Percentiles rank a stretch among this genome's conserved stretches.
These are phyloP conservation scores for Idris sp. DNA, from an alignment of 1,140 invertebrate genomes.

Conservation along the genomic window DNA sequence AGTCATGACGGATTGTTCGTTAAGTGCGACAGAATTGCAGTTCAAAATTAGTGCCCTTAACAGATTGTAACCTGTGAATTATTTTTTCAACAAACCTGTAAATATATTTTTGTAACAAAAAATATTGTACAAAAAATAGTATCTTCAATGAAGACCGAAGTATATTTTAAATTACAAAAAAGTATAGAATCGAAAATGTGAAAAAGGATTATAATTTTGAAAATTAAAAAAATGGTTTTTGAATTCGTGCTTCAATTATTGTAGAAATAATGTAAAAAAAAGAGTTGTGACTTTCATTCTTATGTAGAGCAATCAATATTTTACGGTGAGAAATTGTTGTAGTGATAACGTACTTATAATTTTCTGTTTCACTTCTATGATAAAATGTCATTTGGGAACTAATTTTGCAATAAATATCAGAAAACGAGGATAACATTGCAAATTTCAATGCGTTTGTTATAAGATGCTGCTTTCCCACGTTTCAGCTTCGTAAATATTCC, in stretches of 20 bases:
- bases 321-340: slow-evolving; percentile 38
- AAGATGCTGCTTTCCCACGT: slow-evolving; percentile 48
- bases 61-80: not conserved
- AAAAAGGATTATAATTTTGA: too few species aligned
- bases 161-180: too few species aligned
- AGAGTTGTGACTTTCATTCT: slow-evolving; percentile 10
- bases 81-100: too few species aligned
- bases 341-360: slow-evolving; percentile 37
- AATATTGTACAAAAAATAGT: too few species aligned
- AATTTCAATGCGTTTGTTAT: slow-evolving; percentile 5
- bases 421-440: too few species aligned
- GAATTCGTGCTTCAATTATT: too few species aligned
- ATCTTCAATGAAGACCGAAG: too few species aligned
- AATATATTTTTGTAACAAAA: too few species aligned
- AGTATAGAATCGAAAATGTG: too few species aligned
- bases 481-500: slow-evolving; percentile 48
- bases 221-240: too few species aligned
- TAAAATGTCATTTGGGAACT: too few species aligned
- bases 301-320: slow-evolving; percentile 45
- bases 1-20: slow-evolving; percentile 1
- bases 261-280: too few species aligned
- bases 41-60: slow-evolving; percentile 1
- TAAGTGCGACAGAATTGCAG: not conserved
- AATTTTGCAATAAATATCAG: slow-evolving; percentile 26
- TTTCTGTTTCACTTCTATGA: slow-evolving; percentile 1